Evolutionary conservation across 1,140 invertebrate genomes (phyloP), one percentile per base, ranked within the genome.

Genomic region (Nephotettix cincticeps): DNA sequence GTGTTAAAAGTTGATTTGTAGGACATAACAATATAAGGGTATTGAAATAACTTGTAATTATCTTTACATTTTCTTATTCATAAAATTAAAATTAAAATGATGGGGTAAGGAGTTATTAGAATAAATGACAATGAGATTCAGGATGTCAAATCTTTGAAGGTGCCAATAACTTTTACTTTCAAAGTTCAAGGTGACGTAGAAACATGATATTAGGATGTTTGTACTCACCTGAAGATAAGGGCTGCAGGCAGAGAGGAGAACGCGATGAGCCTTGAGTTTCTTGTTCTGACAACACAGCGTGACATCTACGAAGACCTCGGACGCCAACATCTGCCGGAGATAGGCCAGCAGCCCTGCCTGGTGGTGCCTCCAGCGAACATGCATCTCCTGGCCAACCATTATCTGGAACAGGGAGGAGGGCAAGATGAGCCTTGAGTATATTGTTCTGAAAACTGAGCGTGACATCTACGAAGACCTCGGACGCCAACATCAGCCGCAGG

Each of bases 241-340:
- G 83, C 90, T 91, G 84, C 89, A 91, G 70, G 90, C 90, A 56
- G 89, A 91, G 71, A 92, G 84, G 73, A 92, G 88, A 79, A 92
- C 88, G 84, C 90, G 90, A 84, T 92, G 90, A 73, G 90, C 94
- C 78, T 89, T 87, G 74, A 91, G 83, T 78, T 87, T 85, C 80
- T 88, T 87, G 75, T 88, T 89, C 75, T 91, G 90, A 80, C 90
- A 92, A 77, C 90, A 90, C 79, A 93, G 86, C 72, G 91, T 93
- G 78, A 93, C 91, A 84, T 93, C 91, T 76, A 91, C 90, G 82
- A 91, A 91, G 82, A 90, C 88, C 84, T 91, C 90, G 21, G 72
- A 64, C 25, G 70, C 68, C 17, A 73, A 65, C 29, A 76, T 67
- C 29, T 75, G 70, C 28, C 73, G 32, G 4, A 76, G 66, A 40